Conservation (phyloP, 2,113 vertebrate genomes). For the Columba livia region DNA sequence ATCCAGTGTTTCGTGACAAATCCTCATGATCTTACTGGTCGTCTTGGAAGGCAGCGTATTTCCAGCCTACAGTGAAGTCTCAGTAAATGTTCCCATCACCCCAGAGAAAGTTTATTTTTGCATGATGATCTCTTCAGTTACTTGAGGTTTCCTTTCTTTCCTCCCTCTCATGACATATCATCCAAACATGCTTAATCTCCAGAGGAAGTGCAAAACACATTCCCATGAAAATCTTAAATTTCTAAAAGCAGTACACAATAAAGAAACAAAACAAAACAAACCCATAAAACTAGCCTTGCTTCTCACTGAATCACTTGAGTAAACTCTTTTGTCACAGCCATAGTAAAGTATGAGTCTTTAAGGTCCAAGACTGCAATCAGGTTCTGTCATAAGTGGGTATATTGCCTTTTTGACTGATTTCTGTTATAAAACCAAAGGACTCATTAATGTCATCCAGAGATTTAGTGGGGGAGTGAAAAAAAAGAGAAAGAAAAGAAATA, state of each 20-base stretch:
- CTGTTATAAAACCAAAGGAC: not conserved
- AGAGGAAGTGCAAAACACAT: conserved; percentile 12
- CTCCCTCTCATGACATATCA: not conserved
- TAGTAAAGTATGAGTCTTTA: not conserved
- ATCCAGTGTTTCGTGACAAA: not conserved
- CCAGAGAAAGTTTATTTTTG: conserved; percentile 10
- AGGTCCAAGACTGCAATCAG: not conserved
- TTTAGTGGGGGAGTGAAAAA: not conserved
- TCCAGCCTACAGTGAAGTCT: not conserved
- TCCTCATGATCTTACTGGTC: not conserved
- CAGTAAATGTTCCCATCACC: conserved; percentile 7
- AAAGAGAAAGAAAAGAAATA: not conserved
- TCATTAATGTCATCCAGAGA: not conserved
- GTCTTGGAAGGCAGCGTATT: not conserved
- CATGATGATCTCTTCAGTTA: not conserved
- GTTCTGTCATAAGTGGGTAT: not conserved
- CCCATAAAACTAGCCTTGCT: not conserved
- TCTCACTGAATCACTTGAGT: not conserved
- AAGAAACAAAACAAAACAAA: not conserved
- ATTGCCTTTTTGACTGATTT: not conserved
- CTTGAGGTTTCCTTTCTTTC: conserved; percentile 40
- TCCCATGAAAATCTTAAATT: conserved; percentile 26
- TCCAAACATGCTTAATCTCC: conserved; percentile 26
- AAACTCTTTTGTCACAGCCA: not conserved
- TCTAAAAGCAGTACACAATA: not conserved